phyloP scores from a whole-genome alignment of 2,888 invertebrate genomes.

The Protonemura montana region DNA sequence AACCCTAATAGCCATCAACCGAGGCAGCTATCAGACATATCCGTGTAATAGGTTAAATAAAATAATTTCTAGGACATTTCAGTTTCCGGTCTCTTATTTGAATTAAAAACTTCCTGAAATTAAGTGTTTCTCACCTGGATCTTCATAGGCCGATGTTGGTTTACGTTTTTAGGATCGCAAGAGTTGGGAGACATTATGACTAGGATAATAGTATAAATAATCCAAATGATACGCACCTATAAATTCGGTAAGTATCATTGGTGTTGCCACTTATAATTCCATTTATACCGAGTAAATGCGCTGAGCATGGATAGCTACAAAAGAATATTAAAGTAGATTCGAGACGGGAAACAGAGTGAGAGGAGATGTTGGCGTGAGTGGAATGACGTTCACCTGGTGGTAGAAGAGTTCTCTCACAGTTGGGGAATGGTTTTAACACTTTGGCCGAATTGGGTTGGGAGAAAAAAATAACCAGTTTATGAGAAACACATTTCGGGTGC shows the following conservation, averaged over 20 bases:
- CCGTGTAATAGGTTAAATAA: too few relatives aligned
- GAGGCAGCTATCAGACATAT: too few relatives aligned
- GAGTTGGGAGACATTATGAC: too few relatives aligned
- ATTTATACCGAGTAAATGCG: not conserved
- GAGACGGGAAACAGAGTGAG: not conserved
- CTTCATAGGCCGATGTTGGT: too few relatives aligned
- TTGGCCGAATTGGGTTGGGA: not conserved
- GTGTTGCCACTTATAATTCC: not conserved
- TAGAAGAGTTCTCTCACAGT: not conserved
- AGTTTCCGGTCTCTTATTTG: too few relatives aligned
- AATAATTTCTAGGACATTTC: too few relatives aligned
- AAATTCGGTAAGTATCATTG: not conserved
- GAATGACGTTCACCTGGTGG: not conserved
- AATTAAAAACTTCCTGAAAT: too few relatives aligned
- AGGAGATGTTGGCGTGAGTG: not conserved
- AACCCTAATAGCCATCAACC: too few relatives aligned
- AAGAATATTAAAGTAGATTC: not conserved
- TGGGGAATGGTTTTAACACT: not conserved
- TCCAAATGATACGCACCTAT: not conserved
- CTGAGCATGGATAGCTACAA: not conserved
- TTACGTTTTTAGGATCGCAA: too few relatives aligned
- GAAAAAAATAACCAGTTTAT: conserved; percentile 19
- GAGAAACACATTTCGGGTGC: not conserved
- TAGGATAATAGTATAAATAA: too few relatives aligned
- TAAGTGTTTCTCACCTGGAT: too few relatives aligned